These are phyloP conservation scores for Macroglossus sobrinus DNA, from an alignment of 2,113 vertebrate genomes.

Conservation along the genomic window DNA sequence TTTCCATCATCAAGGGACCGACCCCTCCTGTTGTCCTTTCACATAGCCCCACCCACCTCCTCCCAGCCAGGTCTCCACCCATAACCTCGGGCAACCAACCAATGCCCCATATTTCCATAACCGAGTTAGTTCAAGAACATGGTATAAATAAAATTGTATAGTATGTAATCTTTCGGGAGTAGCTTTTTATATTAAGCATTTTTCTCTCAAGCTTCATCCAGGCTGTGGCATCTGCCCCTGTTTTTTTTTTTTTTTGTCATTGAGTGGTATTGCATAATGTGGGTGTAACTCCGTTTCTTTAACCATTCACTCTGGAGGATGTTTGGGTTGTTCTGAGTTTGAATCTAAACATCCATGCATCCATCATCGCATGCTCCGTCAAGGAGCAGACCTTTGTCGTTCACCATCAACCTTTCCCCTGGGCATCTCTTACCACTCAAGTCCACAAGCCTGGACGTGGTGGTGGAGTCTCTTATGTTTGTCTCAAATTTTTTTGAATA, in stretches of 20 bases:
- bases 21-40: too few species aligned
- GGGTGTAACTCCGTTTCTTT: background rate
- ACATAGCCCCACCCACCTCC: too few species aligned
- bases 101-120: background rate
- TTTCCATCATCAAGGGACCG: accelerated
- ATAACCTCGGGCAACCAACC: background rate
- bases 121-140: background rate
- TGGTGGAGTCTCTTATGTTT: background rate
- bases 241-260: background rate
- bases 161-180: background rate
- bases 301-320: background rate
- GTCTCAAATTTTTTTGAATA: background rate
- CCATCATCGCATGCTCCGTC: background rate
- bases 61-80: background rate
- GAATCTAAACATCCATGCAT: background rate
- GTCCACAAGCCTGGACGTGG: background rate
- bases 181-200: background rate
- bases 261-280: too few species aligned
- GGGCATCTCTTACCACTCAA: background rate
- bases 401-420: background rate
- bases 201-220: background rate
- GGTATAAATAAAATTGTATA: background rate
- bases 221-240: background rate
- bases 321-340: background rate
- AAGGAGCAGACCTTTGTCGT: too few species aligned